Evolutionary conservation across 2,888 invertebrate genomes (phyloP).

Genomic region (Actias luna): DNA sequence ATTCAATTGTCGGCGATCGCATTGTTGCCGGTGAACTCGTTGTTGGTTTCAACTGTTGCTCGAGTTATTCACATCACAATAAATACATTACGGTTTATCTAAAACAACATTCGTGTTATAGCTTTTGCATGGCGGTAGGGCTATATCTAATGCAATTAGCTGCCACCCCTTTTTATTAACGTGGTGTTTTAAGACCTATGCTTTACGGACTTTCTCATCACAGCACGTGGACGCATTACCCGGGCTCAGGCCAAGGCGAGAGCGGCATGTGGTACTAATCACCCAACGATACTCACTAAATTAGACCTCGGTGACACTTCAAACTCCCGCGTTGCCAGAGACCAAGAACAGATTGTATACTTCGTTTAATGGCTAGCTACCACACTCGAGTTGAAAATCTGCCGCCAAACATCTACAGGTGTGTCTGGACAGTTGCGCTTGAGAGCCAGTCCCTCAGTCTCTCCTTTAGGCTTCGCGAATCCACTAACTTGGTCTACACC

Average conservation of each 20-base stretch:
- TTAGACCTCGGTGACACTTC: too few species aligned
- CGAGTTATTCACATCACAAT: slow-evolving; percentile 12
- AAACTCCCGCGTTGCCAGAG: too few species aligned
- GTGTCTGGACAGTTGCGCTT: background rate
- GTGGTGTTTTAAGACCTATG: too few species aligned
- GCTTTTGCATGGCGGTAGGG: background rate
- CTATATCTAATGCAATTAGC: too few species aligned
- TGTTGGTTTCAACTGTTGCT: slow-evolving; percentile 50
- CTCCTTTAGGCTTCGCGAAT: background rate
- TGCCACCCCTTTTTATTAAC: too few species aligned
- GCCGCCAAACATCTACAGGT: background rate
- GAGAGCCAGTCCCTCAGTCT: background rate
- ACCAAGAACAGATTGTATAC: too few species aligned
- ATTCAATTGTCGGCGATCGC: slow-evolving; percentile 65
- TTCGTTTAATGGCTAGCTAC: background rate
- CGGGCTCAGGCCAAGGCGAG: too few species aligned
- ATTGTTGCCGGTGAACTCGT: slow-evolving; percentile 58
- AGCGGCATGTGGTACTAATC: too few species aligned
- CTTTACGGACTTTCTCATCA: too few species aligned
- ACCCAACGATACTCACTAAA: too few species aligned
- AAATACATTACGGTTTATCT: slow-evolving; percentile 6
- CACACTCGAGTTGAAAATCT: background rate
- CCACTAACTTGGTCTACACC: background rate
- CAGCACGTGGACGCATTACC: too few species aligned
- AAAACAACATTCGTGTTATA: background rate